phyloP scores from a whole-genome alignment of 92 coral and sea anemone genomes.

The Paragorgia papillata region DNA sequence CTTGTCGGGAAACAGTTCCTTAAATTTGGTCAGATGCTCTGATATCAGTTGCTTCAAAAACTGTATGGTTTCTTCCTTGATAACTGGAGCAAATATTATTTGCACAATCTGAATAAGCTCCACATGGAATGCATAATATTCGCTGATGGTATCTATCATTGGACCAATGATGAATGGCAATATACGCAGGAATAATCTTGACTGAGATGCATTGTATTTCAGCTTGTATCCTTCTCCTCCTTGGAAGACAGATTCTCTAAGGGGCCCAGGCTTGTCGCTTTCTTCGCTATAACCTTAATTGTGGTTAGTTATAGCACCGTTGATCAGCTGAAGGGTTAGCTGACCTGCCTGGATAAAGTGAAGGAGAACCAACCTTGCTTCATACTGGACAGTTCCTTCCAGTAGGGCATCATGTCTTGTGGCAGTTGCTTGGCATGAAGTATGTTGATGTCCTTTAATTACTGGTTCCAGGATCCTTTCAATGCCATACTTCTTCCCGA shows the following conservation, averaged over 20 bases:
- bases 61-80: conserved; percentile 25
- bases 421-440: conserved; percentile 18
- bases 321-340: not conserved
- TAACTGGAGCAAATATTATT: conserved; percentile 40
- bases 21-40: conserved; percentile 22
- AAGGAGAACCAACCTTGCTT: conserved; percentile 1
- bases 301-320: not conserved
- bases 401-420: conserved; percentile 9
- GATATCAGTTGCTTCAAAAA: conserved; percentile 16
- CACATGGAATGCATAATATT: too few species aligned
- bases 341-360: conserved; percentile 1
- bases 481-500: conserved; percentile 40
- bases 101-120: conserved; percentile 1
- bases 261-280: conserved; percentile 24
- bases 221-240: conserved; percentile 2
- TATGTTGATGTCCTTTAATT: not conserved
- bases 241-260: conserved; percentile 2
- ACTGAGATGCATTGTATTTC: not conserved
- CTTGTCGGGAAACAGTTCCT: conserved; percentile 11
- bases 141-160: not conserved
- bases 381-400: conserved; percentile 9
- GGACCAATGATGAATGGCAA: not conserved
- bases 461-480: conserved; percentile 5
- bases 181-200: not conserved
- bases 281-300: conserved; percentile 11